Percentiles rank a stretch among this genome's conserved stretches.
These are phyloP conservation scores for Nomada goodeniana DNA, from an alignment of 2,888 invertebrate species.

Conservation along the genomic window DNA sequence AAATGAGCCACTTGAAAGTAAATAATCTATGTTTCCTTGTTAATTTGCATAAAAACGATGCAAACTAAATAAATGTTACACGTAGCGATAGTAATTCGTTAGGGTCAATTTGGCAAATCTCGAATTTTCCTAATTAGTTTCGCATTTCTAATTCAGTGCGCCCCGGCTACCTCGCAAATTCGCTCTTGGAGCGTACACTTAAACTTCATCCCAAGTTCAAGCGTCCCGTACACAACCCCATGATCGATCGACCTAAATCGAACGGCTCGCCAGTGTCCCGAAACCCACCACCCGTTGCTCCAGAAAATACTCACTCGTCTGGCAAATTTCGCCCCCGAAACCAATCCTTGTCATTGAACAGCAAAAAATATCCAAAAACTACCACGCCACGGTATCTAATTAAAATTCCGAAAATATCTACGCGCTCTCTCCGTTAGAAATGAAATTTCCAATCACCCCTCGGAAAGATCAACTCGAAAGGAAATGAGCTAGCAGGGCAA, in stretches of 20 bases:
- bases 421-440: background rate
- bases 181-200: slow-evolving; percentile 6
- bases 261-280: slow-evolving; percentile 24
- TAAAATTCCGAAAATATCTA: background rate
- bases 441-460: too few relatives aligned
- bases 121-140: too few relatives aligned
- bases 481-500: too few relatives aligned
- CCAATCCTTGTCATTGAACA: background rate
- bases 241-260: slow-evolving; percentile 56
- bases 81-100: too few relatives aligned
- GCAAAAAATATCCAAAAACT: background rate
- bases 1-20: too few relatives aligned
- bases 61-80: too few relatives aligned
- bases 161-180: background rate
- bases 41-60: too few relatives aligned
- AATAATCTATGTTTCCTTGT: too few relatives aligned
- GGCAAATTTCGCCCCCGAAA: slow-evolving; percentile 33
- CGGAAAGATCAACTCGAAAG: too few relatives aligned
- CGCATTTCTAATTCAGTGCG: background rate
- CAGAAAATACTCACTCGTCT: slow-evolving; percentile 16
- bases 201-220: slow-evolving; percentile 49
- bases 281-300: slow-evolving; percentile 16
- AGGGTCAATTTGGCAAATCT: too few relatives aligned
- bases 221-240: slow-evolving; percentile 8
- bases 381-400: background rate